Base-by-base conservation (phyloP, 1,140 invertebrate species). In the Reticulitermes speratus region DNA sequence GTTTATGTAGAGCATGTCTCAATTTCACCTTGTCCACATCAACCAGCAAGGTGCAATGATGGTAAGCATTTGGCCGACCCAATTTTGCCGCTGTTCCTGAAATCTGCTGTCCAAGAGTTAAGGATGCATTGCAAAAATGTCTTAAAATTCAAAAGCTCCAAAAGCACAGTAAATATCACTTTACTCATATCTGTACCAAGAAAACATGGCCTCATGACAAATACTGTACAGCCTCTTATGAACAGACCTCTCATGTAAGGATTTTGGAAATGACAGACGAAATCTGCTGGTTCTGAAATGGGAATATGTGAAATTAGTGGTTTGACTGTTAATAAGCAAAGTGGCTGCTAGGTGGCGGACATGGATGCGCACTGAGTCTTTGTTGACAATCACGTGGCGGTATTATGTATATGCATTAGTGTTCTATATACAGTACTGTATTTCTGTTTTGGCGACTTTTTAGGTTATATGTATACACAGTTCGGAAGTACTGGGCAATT, bases 51-150 rank as follows among this genome's bases (percentile, higher is more conserved):
- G 98, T 99, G 91, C 97, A 99, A 91, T 99, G 98, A 91, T 99
- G 98, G 93, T 99, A 99, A 45, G 96, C 95, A 90, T 96, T 96
- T 3, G 95, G 93, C 84, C 94, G 92, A 82, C 96, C 96, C 83
- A 99, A 91, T 91, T 98, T 98, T 23, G 97, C 95, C 83, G 98
- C 97, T 85, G 97, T 98, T 87, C 97, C 97, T 89, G 97, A 99
- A 88, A 98, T 93, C 96, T 97, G 88, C 82, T 84, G 30, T 25
- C 7, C 48, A 83, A 87, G 85, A 83, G 44, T 86, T 59, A 83
- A 86, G 88, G 84, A 85, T 87, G 44, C 3, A 85, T 85, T 32
- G 12, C n/a, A 23, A 59, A 25, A 55, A 85, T 19, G 45, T 85
- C 23, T 38, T 25, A 59, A 5, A 85, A 85, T 44, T n/a, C 6